A percentile compares a stretch with the other conserved stretches of the same genome.
phyloP scores from a whole-genome alignment of 2,797 vertebrate genomes.

The Hippoglossus hippoglossus region DNA sequence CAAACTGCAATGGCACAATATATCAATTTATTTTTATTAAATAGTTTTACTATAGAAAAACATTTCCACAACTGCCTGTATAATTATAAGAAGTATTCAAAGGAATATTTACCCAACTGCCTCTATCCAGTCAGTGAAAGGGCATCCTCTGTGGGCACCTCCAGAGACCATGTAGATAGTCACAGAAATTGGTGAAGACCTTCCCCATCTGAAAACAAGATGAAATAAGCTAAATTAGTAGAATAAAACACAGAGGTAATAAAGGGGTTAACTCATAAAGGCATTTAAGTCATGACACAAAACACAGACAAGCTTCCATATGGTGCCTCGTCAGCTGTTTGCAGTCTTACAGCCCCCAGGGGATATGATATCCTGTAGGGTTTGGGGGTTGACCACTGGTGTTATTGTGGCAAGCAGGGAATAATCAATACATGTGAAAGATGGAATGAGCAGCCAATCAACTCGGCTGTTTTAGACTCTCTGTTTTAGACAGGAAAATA shows the following conservation, averaged over 20 bases:
- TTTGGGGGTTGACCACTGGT: slow-evolving; percentile 2
- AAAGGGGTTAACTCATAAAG: neutral
- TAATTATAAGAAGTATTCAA: no score
- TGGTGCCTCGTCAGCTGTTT: slow-evolving; percentile 22
- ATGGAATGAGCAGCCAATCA: slow-evolving; percentile 10
- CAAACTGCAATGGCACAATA: no score
- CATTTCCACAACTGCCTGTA: no score
- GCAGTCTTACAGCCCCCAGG: neutral
- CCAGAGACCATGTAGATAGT: slow-evolving; percentile 66
- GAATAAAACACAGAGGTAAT: neutral
- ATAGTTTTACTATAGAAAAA: no score
- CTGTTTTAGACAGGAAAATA: neutral
- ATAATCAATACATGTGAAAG: slow-evolving; percentile 27
- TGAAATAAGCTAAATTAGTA: neutral
- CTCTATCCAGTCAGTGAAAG: slow-evolving; percentile 74
- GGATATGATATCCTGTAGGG: slow-evolving; percentile 3
- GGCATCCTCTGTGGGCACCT: slow-evolving; percentile 60
- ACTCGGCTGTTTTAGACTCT: neutral
- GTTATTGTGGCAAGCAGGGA: slow-evolving; percentile 4
- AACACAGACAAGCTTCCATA: neutral
- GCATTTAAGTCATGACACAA: neutral
- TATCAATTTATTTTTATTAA: no score
- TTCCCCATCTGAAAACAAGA: slow-evolving; percentile 66
- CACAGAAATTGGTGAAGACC: slow-evolving; percentile 24
- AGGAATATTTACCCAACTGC: slow-evolving; percentile 52